Conservation (phyloP, 2,888 invertebrate species). For the Ormyrus thymus region DNA sequence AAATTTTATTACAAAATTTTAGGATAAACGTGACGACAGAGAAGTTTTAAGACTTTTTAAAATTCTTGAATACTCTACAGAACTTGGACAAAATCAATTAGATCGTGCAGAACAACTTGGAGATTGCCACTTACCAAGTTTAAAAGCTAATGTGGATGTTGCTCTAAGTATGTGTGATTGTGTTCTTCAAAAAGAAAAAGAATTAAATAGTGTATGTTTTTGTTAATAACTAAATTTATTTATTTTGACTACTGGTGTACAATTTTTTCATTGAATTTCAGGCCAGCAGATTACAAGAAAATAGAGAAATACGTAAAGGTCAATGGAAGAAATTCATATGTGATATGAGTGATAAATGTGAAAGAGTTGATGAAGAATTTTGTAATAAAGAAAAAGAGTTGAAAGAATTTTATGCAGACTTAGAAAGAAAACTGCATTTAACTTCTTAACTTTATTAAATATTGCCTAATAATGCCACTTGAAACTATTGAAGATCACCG, state of each 20-base stretch:
- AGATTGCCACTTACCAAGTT: conserved; percentile 79
- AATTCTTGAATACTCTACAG: conserved; percentile 85
- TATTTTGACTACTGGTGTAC: not conserved
- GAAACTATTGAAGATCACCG: conserved; percentile 80
- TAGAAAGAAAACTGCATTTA: conserved; percentile 84
- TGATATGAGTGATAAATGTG: conserved; percentile 86
- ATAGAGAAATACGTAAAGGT: conserved; percentile 76
- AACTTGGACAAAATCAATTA: conserved; percentile 85
- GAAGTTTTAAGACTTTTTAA: conserved; percentile 88
- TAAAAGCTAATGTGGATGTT: conserved; percentile 81
- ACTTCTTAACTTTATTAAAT: conserved; percentile 66
- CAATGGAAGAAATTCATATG: conserved; percentile 87
- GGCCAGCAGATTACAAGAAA: conserved; percentile 76
- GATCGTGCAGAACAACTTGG: conserved; percentile 81
- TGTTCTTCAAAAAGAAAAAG: conserved; percentile 79
- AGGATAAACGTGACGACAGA: conserved; percentile 86
- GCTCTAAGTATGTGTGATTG: conserved; percentile 80
- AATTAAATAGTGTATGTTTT: conserved; percentile 77
- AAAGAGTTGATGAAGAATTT: conserved; percentile 85
- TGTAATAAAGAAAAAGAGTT: conserved; percentile 87
- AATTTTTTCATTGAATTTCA: conserved; percentile 63
- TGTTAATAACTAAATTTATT: not conserved
- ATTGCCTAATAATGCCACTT: conserved; percentile 65
- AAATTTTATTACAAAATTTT: conserved; percentile 3
- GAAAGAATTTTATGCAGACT: conserved; percentile 83